A percentile compares a stretch with the other conserved stretches of the same genome.
These are phyloP conservation scores for Strix aluco DNA, from an alignment of 2,113 vertebrate genomes.

Conservation along the genomic window DNA sequence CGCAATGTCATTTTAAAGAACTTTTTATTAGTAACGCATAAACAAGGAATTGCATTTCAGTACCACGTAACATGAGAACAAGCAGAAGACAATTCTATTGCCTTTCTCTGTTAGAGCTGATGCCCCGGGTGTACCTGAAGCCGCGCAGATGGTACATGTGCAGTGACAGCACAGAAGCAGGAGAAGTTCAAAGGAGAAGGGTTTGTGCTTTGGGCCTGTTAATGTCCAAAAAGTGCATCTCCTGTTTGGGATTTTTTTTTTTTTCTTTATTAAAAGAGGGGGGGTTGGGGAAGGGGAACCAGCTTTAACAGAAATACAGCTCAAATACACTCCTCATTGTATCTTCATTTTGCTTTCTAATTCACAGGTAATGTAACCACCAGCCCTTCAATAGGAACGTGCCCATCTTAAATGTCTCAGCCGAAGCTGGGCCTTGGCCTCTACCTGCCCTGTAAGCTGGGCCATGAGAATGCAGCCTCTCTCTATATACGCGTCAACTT, in stretches of 20 bases:
- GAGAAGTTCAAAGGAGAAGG: background rate
- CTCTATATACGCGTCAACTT: accelerated
- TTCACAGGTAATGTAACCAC: background rate
- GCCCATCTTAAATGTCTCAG: too few species aligned
- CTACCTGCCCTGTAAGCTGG: background rate
- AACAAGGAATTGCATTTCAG: constrained; percentile 24
- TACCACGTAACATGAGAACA: background rate
- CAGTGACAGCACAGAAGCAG: background rate
- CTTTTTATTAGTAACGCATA: constrained; percentile 44
- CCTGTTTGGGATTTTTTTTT: background rate
- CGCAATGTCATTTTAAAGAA: background rate
- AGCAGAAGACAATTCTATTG: constrained; percentile 18
- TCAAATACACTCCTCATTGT: background rate
- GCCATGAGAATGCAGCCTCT: background rate
- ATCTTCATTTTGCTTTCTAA: background rate
- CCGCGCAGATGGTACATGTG: accelerated
- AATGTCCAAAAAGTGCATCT: background rate
- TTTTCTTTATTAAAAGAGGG: background rate
- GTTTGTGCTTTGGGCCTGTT: background rate
- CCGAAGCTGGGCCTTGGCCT: background rate
- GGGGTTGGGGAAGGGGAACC: background rate
- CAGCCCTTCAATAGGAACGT: accelerated
- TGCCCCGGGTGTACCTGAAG: background rate
- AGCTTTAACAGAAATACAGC: background rate
- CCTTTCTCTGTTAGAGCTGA: background rate